A percentile compares a stretch with the other conserved stretches of the same genome.
Conservation (phyloP, 1,140 invertebrate genomes). For the Dendrolimus punctatus region DNA sequence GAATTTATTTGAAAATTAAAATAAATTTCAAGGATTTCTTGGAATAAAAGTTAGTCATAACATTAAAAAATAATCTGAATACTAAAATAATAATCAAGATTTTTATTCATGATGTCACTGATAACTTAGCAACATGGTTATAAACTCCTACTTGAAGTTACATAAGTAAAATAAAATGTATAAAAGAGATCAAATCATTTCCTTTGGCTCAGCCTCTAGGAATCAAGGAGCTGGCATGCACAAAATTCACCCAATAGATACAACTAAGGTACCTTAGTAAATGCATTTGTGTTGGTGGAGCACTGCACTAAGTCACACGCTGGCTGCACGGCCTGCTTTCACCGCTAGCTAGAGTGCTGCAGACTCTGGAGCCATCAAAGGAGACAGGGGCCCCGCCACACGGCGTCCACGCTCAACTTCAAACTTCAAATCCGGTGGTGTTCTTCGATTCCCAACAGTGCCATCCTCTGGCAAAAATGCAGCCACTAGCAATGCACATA, state of each 20-base stretch:
- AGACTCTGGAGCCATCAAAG: constrained; percentile 83
- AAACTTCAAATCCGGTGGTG: constrained; percentile 82
- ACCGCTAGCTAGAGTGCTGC: constrained; percentile 76
- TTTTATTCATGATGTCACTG: too few species aligned
- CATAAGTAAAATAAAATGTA: too few species aligned
- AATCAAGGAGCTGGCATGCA: constrained; percentile 9
- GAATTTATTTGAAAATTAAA: too few species aligned
- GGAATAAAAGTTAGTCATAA: too few species aligned
- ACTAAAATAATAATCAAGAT: too few species aligned
- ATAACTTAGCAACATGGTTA: too few species aligned
- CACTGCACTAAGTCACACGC: constrained; percentile 45
- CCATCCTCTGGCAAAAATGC: constrained; percentile 90
- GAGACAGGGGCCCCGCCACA: constrained; percentile 83
- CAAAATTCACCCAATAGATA: constrained; percentile 34
- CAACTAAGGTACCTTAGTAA: constrained; percentile 55
- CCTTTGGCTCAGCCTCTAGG: constrained; percentile 4
- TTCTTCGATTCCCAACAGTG: constrained; percentile 59
- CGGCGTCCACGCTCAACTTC: constrained; percentile 83
- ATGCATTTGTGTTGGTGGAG: constrained; percentile 33
- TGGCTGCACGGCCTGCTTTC: constrained; percentile 53
- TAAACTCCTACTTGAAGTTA: too few species aligned
- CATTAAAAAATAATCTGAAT: too few species aligned
- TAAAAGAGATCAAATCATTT: too few species aligned
- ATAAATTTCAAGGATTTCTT: too few species aligned
- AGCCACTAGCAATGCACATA: constrained; percentile 94